Base-by-base conservation (phyloP, 2,797 vertebrate species). In the Amniataba percoides region DNA sequence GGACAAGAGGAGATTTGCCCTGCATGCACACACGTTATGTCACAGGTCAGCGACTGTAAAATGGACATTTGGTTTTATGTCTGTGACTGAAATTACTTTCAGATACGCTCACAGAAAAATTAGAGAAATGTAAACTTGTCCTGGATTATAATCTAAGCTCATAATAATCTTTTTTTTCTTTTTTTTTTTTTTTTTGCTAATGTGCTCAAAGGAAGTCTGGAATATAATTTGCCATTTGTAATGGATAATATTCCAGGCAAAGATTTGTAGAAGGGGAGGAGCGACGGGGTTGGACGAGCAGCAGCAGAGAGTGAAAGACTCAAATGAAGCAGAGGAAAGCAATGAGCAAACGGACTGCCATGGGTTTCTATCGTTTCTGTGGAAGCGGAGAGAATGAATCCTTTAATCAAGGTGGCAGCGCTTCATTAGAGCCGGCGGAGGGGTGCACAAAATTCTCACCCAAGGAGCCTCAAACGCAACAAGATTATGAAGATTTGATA, bases 401-500 rank as follows among this genome's bases (percentile, higher is more conserved):
- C 49, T 66, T 59, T 19, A 53, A 79, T 62, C 67, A 39, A 81
- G 76, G 82, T 59, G 79, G 76, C 46, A 34, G 58, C 56, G 10
- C 76, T n/a, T 78, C 76, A 66, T 61, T 36, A 57, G 72, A 84
- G 27, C 31, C 27, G 40, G 78, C 34, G 27, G 80, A 61, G 42
- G 62, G 71, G 86, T 60, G 77, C 34, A 34, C 51, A 27, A 56
- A 8, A 15, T 49, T 83, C 75, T 78, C 82, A 80, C 71, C 88
- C 73, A 78, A 77, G 52, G 80, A 88, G 86, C 78, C 88, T 76
- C 69, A 74, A 84, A 84, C 18, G 56, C 81, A 75, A 82, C 77
- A 0, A 88, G 90, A 92, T 93, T 92, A 93, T 84, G 91, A 93
- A 91, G 92, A 93, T 93, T 94, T 92, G 90, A 92, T 77, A 69